These are phyloP conservation scores for Pogonomyrmex californicus DNA, from an alignment of 1,140 invertebrate genomes.

Conservation along the genomic window DNA sequence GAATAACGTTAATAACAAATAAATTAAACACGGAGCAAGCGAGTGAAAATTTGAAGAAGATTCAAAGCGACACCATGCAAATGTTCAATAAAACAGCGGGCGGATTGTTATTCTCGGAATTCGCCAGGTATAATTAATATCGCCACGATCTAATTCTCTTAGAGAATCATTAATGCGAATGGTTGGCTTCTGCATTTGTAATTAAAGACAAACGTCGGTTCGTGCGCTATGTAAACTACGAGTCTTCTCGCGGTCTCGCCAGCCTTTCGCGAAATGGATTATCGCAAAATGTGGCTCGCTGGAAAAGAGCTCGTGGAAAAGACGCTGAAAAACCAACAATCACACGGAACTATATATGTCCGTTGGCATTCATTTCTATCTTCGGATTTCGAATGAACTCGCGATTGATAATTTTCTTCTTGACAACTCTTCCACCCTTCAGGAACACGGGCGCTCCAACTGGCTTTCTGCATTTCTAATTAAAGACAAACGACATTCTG, in stretches of 20 bases:
- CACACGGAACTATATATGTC: not conserved
- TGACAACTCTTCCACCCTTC: not conserved
- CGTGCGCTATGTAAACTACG: not conserved
- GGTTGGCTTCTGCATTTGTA: slow-evolving; percentile 17
- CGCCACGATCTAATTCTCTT: not conserved
- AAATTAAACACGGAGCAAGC: not conserved
- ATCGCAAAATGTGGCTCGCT: not conserved
- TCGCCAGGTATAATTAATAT: slow-evolving; percentile 14
- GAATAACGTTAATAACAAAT: not conserved
- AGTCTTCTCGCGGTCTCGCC: not conserved
- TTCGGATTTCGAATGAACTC: not conserved
- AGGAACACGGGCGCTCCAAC: not conserved
- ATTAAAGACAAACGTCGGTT: slow-evolving; percentile 44
- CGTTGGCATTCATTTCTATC: not conserved
- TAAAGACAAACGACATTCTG: slow-evolving; percentile 7
- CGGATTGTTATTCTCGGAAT: slow-evolving; percentile 2
- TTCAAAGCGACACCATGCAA: not conserved
- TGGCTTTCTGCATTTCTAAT: slow-evolving; percentile 16
- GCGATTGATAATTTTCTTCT: not conserved
- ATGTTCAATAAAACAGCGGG: not conserved
- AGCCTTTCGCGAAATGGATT: not conserved
- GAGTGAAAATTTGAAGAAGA: not conserved
- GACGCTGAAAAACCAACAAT: not conserved
- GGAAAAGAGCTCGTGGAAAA: not conserved
- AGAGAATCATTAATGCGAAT: not conserved